Conservation (phyloP, 2,797 vertebrate species). For the Fringilla coelebs region DNA sequence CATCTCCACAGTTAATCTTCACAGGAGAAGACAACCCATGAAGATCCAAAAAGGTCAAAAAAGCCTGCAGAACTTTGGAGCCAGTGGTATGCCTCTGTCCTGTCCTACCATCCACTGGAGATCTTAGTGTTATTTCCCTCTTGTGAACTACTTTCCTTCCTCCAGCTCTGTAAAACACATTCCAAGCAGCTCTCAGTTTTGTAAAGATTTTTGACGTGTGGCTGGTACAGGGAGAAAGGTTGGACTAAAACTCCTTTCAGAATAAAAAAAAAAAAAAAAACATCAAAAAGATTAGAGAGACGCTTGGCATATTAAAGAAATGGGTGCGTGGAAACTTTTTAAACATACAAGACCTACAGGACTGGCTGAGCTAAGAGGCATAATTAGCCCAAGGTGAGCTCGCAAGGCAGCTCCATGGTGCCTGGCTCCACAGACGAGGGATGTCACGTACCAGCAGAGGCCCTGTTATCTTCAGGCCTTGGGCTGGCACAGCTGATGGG, state of each 20-base stretch:
- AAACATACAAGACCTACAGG: neutral
- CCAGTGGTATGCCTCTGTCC: neutral
- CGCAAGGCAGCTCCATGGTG: neutral
- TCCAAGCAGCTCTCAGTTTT: neutral
- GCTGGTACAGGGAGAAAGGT: neutral
- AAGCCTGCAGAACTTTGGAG: neutral
- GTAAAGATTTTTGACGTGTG: neutral
- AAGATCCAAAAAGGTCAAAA: neutral
- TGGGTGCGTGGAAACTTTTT: slow-evolving; percentile 6
- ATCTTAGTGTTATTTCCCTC: neutral
- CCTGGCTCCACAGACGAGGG: neutral
- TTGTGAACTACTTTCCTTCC: neutral
- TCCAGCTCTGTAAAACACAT: neutral
- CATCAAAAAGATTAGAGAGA: slow-evolving; percentile 42
- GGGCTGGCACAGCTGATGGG: neutral
- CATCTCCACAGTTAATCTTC: neutral
- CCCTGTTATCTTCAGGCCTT: slow-evolving; percentile 32
- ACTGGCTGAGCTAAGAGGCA: slow-evolving; percentile 24
- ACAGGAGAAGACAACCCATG: neutral
- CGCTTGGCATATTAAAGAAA: neutral
- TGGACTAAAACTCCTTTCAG: neutral
- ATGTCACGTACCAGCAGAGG: slow-evolving; percentile 37
- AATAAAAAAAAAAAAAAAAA: neutral
- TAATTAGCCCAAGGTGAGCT: slow-evolving; percentile 29
- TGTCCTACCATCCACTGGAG: neutral